phyloP scores from a whole-genome alignment of 2,888 invertebrate genomes.

The Ochropleura leucogaster region DNA sequence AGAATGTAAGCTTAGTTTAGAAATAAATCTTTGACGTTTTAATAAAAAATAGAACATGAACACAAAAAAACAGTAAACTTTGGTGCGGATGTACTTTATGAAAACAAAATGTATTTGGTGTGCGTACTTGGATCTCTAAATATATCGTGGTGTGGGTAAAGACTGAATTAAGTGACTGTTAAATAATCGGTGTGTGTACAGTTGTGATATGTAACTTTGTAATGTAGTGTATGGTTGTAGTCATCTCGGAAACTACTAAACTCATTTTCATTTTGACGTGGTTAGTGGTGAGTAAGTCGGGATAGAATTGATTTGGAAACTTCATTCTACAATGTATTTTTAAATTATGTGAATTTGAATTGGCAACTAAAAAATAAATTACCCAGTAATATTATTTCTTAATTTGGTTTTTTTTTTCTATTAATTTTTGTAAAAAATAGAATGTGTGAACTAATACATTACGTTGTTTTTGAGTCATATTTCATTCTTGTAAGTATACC shows the following conservation, averaged over 20 bases:
- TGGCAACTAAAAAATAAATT: not conserved
- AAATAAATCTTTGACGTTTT: too few relatives aligned
- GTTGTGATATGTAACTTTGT: conserved; percentile 38
- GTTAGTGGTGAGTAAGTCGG: conserved; percentile 10
- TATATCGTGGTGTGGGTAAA: conserved; percentile 74
- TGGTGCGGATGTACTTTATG: not conserved
- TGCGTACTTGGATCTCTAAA: not conserved
- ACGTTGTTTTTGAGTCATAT: not conserved
- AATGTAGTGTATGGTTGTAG: conserved; percentile 22
- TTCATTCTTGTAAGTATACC: not conserved
- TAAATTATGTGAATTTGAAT: not conserved
- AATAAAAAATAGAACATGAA: not conserved
- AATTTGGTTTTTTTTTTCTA: too few relatives aligned
- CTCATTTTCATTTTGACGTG: not conserved
- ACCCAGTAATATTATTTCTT: not conserved
- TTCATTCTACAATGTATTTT: not conserved
- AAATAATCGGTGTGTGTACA: conserved; percentile 24
- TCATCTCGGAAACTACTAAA: conserved; percentile 15
- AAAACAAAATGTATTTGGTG: not conserved
- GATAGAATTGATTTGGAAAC: not conserved
- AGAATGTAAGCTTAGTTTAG: too few relatives aligned
- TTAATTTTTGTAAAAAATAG: not conserved
- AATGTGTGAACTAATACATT: not conserved
- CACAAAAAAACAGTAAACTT: not conserved
- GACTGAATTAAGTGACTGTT: conserved; percentile 71